Conservation (phyloP, 2,888 invertebrate species). For the Automeris io region DNA sequence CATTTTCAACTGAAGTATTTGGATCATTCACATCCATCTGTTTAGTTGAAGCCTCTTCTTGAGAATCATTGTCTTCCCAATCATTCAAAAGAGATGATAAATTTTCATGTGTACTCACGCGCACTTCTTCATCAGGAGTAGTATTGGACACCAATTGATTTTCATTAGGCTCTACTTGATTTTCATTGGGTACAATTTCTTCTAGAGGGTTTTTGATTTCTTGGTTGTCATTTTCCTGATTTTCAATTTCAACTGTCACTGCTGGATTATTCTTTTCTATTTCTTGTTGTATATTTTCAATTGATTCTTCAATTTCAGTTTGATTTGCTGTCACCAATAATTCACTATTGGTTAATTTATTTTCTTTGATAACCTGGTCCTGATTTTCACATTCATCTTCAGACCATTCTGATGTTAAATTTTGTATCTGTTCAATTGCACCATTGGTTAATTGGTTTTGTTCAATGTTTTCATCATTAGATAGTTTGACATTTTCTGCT, state of each 20-base stretch:
- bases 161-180: background rate
- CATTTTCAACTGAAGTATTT: constrained; percentile 8
- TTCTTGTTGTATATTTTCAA: constrained; percentile 68
- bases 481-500: constrained; percentile 11
- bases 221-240: constrained; percentile 29
- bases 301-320: constrained; percentile 54
- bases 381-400: constrained; percentile 46
- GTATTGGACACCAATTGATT: background rate
- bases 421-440: constrained; percentile 35
- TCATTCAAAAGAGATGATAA: constrained; percentile 64
- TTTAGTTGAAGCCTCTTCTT: constrained; percentile 33
- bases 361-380: constrained; percentile 13
- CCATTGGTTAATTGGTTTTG: constrained; percentile 18
- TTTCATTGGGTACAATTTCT: background rate
- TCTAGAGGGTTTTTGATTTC: background rate
- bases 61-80: constrained; percentile 72
- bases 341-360: constrained; percentile 10
- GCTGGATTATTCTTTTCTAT: constrained; percentile 43
- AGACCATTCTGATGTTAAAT: constrained; percentile 55
- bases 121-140: background rate
- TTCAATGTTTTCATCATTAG: constrained; percentile 8
- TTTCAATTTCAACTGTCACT: constrained; percentile 14
- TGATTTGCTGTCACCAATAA: constrained; percentile 16
- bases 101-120: constrained; percentile 36
- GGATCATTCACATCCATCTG: constrained; percentile 11